Evolutionary conservation across 2,888 invertebrate genomes (phyloP), one percentile per base, ranked within the genome.

Genomic region (Tachina lurida): DNA sequence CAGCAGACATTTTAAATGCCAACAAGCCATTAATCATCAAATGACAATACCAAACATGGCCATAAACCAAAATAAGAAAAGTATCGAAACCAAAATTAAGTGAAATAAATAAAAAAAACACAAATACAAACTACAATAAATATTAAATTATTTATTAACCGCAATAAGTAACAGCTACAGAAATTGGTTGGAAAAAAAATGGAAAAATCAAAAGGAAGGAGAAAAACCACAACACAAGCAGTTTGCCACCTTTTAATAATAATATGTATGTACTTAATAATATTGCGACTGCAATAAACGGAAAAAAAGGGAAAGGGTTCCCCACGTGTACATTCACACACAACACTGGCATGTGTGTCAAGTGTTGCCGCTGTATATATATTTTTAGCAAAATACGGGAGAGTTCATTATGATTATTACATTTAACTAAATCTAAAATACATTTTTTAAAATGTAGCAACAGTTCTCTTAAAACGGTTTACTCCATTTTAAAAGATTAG

Each of bases 241-340:
- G 58, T 85, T 85, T 82, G 85, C 60, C 85, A 85, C 85, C 78
- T 85, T 78, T 75, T 58, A 58, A 58, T 58, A 39, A 31, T n/a
- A 58, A 58, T 9, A n/a, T n/a, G n/a, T n/a, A n/a, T n/a, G n/a
- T n/a, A n/a, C 15, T 63, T 63, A 63, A 63, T 80, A 83, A 83
- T n/a, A n/a, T 63, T 76, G 71, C 65, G 71, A 71, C 49, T 58
- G 65, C 31, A 56, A 68, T 19, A 45, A 15, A 39, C 7, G 13
- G 9, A 65, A 8, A 1, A 17, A 47, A 22, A 17, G 68, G 49
- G 52, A 31, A 77, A 68, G 47, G 39, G 31, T 62, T 43, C 45
- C 54, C 45, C 54, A 56, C 67, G 15, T 31, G 8, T 22, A 13
- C 10, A 19, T 10, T 10, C 41, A 52, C 3, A 19, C 0, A 22